Base-by-base conservation (phyloP, 1,140 invertebrate genomes). In the Macrotrachela quadricornifera region DNA sequence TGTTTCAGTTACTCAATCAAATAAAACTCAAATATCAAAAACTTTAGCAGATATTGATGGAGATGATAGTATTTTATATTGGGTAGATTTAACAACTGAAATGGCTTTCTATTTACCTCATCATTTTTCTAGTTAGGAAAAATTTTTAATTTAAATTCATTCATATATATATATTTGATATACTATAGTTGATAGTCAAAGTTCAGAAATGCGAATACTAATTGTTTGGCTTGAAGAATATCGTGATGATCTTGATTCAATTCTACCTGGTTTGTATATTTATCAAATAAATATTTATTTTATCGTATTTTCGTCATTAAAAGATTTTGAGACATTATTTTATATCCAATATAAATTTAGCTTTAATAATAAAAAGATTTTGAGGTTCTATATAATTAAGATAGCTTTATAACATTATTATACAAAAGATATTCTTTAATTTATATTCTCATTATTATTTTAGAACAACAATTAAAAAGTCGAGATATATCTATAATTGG, bases 161-260 rank as follows among this genome's bases (percentile, higher is more conserved):
- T 42, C 46, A 15, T 12, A 17, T 41, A 45, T 44, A 44, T 21
- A 2, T 36, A 38, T 11, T 44, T 44, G 1, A 40, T n/a, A 12
- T 43, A 53, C 21, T 18, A 46, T 10, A 46, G 36, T 42, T 57
- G 73, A 75, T 56, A 69, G 67, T 0, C 87, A 46, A 1, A 41
- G 36, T 37, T 18, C 49, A 57, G 73, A 75, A 56, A 69, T 67
- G 0, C 87, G 86, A 71, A 82, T 94, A 41, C 79, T 92, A 63
- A 77, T 94, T 6, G 80, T 91, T 15, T 95, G 88, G 90, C 64
- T 94, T 36, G 88, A 96, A 68, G 88, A 82, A 66, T 82, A 82
- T 62, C 87, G 94, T 68, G 88, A 96, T 72, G 78, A 30, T 30
- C 21, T 81, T 67, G 71, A 80, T 17, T 79, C 81, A 65, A 80